phyloP scores from a whole-genome alignment of 2,113 vertebrate genomes.

The Petromus typicus region DNA sequence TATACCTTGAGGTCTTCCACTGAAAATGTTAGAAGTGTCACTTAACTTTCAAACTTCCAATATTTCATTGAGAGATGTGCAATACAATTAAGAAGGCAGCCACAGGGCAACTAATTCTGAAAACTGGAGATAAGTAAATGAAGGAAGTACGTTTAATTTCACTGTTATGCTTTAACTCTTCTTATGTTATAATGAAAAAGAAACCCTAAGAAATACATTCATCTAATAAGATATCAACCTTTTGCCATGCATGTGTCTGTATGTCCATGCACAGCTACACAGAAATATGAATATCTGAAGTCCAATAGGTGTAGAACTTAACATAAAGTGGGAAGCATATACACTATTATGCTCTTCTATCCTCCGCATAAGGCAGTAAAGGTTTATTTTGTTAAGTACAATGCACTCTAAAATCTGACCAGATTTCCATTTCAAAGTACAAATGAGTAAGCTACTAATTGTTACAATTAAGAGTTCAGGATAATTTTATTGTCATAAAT shows the following conservation, averaged over 20 bases:
- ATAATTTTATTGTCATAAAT: neutral
- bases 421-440: neutral
- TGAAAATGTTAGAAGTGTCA: slow-evolving; percentile 67
- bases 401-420: neutral
- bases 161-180: slow-evolving; percentile 67
- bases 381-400: neutral
- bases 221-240: slow-evolving; percentile 1
- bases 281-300: slow-evolving; percentile 37
- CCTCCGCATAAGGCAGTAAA: neutral
- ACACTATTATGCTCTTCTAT: neutral
- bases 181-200: slow-evolving; percentile 40
- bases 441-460: slow-evolving; percentile 38
- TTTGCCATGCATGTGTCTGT: neutral
- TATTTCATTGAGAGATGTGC: slow-evolving; percentile 77
- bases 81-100: slow-evolving; percentile 81
- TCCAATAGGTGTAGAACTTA: slow-evolving; percentile 11
- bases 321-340: neutral
- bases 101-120: slow-evolving; percentile 77
- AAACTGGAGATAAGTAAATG: slow-evolving; percentile 68
- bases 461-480: neutral
- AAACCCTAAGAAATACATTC: slow-evolving; percentile 48
- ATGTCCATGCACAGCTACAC: neutral
- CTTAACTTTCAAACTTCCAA: slow-evolving; percentile 79
- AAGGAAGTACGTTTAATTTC: slow-evolving; percentile 61
- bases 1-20: slow-evolving; percentile 67